Evolutionary conservation across 2,888 invertebrate genomes (phyloP).

Genomic region (Ephialtes manifestator): DNA sequence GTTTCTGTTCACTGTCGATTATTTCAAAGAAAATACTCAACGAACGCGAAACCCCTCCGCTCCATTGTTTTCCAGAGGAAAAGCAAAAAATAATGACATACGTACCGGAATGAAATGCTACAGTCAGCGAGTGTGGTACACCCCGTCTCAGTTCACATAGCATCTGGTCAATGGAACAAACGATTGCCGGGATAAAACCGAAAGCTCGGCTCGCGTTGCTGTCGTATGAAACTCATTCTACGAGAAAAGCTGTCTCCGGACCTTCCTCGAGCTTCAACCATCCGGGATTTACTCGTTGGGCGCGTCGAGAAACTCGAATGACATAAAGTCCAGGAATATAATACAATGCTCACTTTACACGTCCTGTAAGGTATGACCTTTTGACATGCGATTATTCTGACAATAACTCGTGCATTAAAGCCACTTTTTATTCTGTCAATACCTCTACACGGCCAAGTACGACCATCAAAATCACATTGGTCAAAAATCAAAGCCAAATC

Average conservation of each 20-base stretch:
- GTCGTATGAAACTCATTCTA: constrained; percentile 67
- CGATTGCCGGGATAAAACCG: constrained; percentile 70
- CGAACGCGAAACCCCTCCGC: constrained; percentile 9
- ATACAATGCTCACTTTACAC: neutral
- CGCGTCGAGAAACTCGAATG: constrained; percentile 4
- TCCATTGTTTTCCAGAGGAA: constrained; percentile 52
- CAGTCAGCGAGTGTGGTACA: constrained; percentile 34
- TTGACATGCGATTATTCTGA: constrained; percentile 60
- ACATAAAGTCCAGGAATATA: neutral
- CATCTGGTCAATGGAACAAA: constrained; percentile 63
- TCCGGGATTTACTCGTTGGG: constrained; percentile 50
- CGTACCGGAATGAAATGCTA: constrained; percentile 48
- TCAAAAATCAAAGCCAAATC: neutral
- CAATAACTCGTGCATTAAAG: constrained; percentile 35
- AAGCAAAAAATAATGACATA: constrained; percentile 61
- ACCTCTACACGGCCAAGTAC: neutral
- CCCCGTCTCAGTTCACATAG: constrained; percentile 40
- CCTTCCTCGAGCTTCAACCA: constrained; percentile 45
- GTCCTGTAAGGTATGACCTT: constrained; percentile 16
- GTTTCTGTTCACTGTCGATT: constrained; percentile 58
- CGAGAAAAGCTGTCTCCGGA: constrained; percentile 70
- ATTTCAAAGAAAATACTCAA: constrained; percentile 51
- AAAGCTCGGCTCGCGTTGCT: constrained; percentile 64
- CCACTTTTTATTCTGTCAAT: neutral
- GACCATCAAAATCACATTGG: neutral